Evolutionary conservation across 2,888 invertebrate species (phyloP), one percentile per base, ranked within the genome.

Genomic region (Catocala fraxini): DNA sequence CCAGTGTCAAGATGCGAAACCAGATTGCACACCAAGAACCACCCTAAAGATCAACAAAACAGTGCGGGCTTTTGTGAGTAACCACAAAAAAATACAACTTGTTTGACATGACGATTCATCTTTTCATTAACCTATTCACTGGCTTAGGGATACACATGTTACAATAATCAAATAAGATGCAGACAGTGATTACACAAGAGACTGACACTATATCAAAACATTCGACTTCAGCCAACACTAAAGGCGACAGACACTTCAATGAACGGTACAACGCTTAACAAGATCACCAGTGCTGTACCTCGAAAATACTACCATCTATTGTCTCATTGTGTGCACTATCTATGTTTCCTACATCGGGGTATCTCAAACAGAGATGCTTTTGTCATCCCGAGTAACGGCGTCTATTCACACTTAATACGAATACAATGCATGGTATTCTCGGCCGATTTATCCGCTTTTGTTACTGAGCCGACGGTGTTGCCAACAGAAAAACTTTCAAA

Each of bases 381-480:
- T 83, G 85, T 87, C 79, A 72, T 73, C 74, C 70, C 77, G 71
- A 74, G 79, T 80, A 80, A 83, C 72, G 65, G 74, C 79, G 77
- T 86, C 87, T 84, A 85, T 87, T 85, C 84, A 80, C 87, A 83
- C 85, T 82, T 88, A 89, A 88, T 89, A 85, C 85, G 84, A 80
- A 79, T 84, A 89, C 88, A 88, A 89, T 88, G 87, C 87, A 80
- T 77, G 81, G 81, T 77, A 79, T 81, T 82, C 80, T 78, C 83
- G 75, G 77, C 77, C 86, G 84, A 88, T 88, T 87, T 88, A 87
- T 83, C 80, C 80, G 76, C 84, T 83, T 82, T 87, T 83, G 84
- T 86, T 82, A 80, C 78, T 75, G 73, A 80, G 78, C 73, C 68
- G 71, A 71, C 72, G 62, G 71, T 73, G 75, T 74, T 77, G 81